Conservation (phyloP, 2,888 invertebrate species). For the Athalia circularis region DNA sequence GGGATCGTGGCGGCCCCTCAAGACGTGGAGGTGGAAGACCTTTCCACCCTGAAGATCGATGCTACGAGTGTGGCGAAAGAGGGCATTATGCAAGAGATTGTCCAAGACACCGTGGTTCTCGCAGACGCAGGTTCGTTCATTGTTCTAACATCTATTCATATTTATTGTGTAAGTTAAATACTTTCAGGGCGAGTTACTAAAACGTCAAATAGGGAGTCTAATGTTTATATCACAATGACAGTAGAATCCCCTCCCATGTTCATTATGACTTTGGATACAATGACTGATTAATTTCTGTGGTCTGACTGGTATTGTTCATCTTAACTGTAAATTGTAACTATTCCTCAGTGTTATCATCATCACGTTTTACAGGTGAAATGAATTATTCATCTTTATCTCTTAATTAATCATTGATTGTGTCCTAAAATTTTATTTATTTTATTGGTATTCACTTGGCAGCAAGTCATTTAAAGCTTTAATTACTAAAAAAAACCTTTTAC, state of each 20-base stretch:
- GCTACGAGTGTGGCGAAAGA: slow-evolving; percentile 95
- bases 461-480: not conserved
- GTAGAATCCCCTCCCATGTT: not conserved
- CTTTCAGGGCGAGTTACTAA: slow-evolving; percentile 8
- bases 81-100: slow-evolving; percentile 97
- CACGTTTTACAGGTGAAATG: no score
- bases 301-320: not conserved
- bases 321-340: no score
- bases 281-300: not conserved
- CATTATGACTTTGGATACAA: not conserved
- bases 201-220: not conserved
- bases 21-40: slow-evolving; percentile 81
- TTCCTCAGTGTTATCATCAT: no score
- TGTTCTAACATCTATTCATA: not conserved
- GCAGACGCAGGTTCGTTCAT: slow-evolving; percentile 68
- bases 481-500: slow-evolving; percentile 9
- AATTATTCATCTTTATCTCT: no score
- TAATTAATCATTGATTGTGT: no score
- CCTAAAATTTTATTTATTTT: not conserved
- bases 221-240: not conserved
- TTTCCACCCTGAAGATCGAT: slow-evolving; percentile 92
- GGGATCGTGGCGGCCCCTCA: slow-evolving; percentile 78
- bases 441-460: not conserved
- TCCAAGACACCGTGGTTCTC: slow-evolving; percentile 79
- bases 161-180: not conserved